Conservation (phyloP, 2,797 vertebrate genomes). For the Pipistrellus nathusii region DNA sequence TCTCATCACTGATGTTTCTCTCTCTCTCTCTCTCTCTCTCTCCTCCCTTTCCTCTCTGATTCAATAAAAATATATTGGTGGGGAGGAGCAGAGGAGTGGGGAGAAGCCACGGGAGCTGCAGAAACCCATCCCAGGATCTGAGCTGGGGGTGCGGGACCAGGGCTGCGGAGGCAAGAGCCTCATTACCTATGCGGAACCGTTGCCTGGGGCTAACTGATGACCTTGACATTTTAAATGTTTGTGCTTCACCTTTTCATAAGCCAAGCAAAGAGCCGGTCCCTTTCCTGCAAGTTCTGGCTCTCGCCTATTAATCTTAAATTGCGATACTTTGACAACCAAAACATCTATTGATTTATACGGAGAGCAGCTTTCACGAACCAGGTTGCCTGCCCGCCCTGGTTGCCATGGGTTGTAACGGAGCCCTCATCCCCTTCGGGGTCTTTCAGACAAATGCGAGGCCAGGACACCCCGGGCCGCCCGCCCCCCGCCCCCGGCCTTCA, state of each 20-base stretch:
- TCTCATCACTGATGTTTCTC: too few species aligned
- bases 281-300: neutral
- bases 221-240: neutral
- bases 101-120: fast-evolving
- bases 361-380: neutral
- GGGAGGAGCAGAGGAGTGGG: too few species aligned
- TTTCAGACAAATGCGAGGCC: neutral
- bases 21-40: too few species aligned
- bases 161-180: neutral
- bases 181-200: fast-evolving
- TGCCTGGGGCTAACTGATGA: fast-evolving
- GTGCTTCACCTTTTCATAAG: neutral
- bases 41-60: too few species aligned
- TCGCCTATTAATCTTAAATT: neutral
- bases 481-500: neutral
- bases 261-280: neutral
- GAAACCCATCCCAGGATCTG: neutral
- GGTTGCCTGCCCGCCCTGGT: neutral
- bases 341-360: neutral
- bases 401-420: neutral
- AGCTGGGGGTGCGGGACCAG: neutral
- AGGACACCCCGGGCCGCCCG: neutral
- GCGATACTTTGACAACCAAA: neutral
- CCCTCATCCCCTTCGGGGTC: neutral
- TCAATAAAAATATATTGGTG: too few species aligned